Evolutionary conservation across 2,797 vertebrate genomes (phyloP), one percentile per base, ranked within the genome.

Genomic region (Nannoperca australis): DNA sequence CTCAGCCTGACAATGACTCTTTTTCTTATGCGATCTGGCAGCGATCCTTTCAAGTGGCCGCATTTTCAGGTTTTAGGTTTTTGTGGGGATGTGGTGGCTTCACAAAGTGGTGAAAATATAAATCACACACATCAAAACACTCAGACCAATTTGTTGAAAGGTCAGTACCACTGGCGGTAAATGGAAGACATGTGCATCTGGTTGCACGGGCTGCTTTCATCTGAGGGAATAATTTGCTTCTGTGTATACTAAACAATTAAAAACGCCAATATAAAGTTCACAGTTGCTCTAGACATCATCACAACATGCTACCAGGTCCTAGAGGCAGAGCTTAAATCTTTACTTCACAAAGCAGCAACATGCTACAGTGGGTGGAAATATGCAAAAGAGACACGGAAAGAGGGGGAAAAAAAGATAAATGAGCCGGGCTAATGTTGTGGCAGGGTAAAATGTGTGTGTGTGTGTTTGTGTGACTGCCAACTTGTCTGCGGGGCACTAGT

Each of bases 91-190:
- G n/a, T 18, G 68, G 73, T 65, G 78, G 78, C 74, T 66, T 87
- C 53, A 63, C 68, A 68, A 74, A 73, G 64, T 58, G 84, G 65
- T 78, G 73, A 77, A 87, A 85, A 78, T 32, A 74, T 66, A 88
- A 90, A 78, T 89, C 49, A 34, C 73, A 66, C 78, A 89, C 79
- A 83, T 87, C 72, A 87, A 88, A 89, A 90, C 79, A 86, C 68
- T 61, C 54, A 77, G 61, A 79, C 72, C 74, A 82, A 85, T 90
- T 89, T 89, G 92, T 77, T 90, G 85, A 93, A 94, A 93, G 87
- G 88, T 92, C 81, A 88, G 85, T 91, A 83, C 85, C 83, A 15
- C 78, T 18, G 73, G 38, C 24, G 36, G 81, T 53, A 91, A 92
- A 91, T 91, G 65, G 80, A 83, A 93, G 83, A 88, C 92, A 93